These are phyloP conservation scores for Eucera pruinosa DNA, from an alignment of 2,888 invertebrate genomes.

Conservation along the genomic window DNA sequence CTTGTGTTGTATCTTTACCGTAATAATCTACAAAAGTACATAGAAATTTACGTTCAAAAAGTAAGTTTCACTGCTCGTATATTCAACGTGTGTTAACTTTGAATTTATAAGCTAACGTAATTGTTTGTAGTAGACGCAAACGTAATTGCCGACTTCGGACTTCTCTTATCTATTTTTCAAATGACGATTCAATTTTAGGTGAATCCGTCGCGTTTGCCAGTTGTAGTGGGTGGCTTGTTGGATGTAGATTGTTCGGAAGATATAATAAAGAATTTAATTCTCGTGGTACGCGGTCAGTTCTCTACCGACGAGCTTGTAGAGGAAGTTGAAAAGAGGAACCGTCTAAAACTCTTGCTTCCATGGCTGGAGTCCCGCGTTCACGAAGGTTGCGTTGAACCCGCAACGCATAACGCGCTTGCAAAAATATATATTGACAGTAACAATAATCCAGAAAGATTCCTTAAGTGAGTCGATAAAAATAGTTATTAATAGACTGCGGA, in stretches of 20 bases:
- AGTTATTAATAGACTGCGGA: neutral
- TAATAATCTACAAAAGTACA: conserved; percentile 99
- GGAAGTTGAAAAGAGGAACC: conserved; percentile 97
- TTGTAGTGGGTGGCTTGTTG: conserved; percentile 98
- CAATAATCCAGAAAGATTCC: conserved; percentile 99
- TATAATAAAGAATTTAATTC: conserved; percentile 98
- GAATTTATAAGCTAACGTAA: neutral
- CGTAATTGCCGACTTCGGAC: neutral
- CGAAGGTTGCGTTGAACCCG: conserved; percentile 98
- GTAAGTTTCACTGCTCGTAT: conserved; percentile 83
- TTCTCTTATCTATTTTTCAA: conserved; percentile 28
- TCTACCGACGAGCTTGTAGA: conserved; percentile 99
- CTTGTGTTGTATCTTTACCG: conserved; percentile 98
- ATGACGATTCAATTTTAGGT: conserved; percentile 86
- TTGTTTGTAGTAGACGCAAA: neutral
- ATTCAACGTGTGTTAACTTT: neutral
- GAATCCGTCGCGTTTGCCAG: conserved; percentile 98
- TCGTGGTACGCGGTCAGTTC: conserved; percentile 99
- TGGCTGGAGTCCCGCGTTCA: conserved; percentile 99
- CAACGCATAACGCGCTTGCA: conserved; percentile 99
- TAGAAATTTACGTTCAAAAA: conserved; percentile 99
- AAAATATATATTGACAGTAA: conserved; percentile 99
- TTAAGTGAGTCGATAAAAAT: conserved; percentile 86
- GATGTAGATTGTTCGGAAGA: conserved; percentile 99
- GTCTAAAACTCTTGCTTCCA: conserved; percentile 96